Conservation (phyloP, 1,140 invertebrate species). For the Hyposmocoma kahamanoa region DNA sequence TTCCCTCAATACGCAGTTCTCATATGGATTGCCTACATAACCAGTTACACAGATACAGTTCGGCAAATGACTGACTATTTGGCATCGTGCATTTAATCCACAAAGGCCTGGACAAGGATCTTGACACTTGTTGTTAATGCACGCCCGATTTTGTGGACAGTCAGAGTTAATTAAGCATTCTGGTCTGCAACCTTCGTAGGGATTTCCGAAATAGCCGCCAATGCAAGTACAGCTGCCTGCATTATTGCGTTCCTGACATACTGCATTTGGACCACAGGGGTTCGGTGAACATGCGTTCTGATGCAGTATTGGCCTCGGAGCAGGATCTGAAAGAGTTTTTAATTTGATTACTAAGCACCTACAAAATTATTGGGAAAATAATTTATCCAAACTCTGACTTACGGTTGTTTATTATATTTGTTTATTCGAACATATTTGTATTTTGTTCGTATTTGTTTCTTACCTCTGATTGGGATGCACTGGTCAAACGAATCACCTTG, state of each 20-base stretch:
- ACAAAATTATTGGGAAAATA: no score
- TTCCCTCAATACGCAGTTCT: conserved; percentile 73
- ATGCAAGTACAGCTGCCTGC: conserved; percentile 82
- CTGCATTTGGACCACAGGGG: conserved; percentile 82
- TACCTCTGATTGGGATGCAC: conserved; percentile 60
- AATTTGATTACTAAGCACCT: no score
- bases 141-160: conserved; percentile 79
- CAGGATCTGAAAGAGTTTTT: conserved; percentile 25
- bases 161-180: conserved; percentile 84
- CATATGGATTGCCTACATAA: conserved; percentile 81
- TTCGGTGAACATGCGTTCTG: conserved; percentile 57
- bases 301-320: conserved; percentile 30
- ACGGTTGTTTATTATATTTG: no score
- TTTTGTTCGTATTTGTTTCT: conserved; percentile 2
- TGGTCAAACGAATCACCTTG: conserved; percentile 81
- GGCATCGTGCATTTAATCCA: conserved; percentile 82
- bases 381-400: no score
- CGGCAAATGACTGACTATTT: conserved; percentile 83
- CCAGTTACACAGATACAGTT: conserved; percentile 79
- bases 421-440: no score
- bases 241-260: conserved; percentile 79
- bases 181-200: conserved; percentile 82
- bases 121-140: conserved; percentile 82
- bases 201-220: conserved; percentile 81
- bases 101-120: conserved; percentile 86